A percentile compares a stretch with the other conserved stretches of the same genome.
Conservation (phyloP, 2,113 vertebrate genomes). For the Sterna hirundo region DNA sequence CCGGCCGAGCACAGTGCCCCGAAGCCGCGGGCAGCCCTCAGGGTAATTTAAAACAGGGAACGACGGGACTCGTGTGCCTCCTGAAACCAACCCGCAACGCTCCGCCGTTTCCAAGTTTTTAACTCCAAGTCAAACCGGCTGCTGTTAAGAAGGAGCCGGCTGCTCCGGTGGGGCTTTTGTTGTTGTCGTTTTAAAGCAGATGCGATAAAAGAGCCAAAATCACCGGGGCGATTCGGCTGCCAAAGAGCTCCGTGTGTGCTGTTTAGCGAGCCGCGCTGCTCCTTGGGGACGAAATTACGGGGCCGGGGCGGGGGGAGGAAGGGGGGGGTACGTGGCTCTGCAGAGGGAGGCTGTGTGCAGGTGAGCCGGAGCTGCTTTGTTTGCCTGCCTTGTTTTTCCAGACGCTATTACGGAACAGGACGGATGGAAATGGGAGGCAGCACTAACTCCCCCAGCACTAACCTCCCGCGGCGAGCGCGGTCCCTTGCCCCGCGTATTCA, state of each 20-base stretch:
- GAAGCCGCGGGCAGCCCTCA: background rate
- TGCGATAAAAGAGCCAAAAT: background rate
- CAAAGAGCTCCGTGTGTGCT: background rate
- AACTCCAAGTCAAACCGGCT: background rate
- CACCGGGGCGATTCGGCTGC: rapidly evolving
- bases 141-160: rapidly evolving
- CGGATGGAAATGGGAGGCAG: background rate
- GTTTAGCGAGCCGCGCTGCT: background rate
- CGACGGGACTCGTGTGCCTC: rapidly evolving
- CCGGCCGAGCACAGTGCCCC: rapidly evolving
- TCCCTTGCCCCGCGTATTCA: background rate
- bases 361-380: background rate
- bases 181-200: background rate
- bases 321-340: background rate
- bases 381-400: background rate
- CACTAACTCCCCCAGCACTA: background rate
- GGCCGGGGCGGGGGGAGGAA: too few relatives aligned
- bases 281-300: background rate
- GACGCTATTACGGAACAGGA: background rate
- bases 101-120: background rate
- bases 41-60: background rate
- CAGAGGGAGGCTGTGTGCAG: background rate
- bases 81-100: background rate
- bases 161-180: background rate
- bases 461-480: rapidly evolving